phyloP scores from a whole-genome alignment of 2,113 vertebrate species.

The Mungos mungo region DNA sequence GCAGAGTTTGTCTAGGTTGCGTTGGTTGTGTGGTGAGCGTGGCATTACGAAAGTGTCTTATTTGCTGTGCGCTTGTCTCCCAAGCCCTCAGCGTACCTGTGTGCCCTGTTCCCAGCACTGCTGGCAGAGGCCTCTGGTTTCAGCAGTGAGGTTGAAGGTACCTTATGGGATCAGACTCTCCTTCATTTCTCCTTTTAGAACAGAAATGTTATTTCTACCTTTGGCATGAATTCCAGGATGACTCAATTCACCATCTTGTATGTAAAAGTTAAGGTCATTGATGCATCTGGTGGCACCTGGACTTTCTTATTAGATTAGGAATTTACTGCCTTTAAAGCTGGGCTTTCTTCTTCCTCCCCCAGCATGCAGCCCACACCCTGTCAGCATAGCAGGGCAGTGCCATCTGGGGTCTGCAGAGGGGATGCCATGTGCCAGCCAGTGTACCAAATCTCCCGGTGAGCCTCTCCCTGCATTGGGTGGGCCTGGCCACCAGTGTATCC shows the following conservation, averaged over 20 bases:
- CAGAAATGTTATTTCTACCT: neutral
- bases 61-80: rapidly evolving
- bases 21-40: too few species aligned
- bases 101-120: neutral
- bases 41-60: neutral
- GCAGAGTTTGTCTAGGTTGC: neutral
- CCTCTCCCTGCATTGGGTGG: neutral
- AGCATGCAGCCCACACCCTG: neutral
- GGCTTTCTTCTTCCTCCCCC: neutral
- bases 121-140: neutral
- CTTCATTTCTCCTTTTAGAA: conserved; percentile 13
- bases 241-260: neutral
- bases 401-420: neutral
- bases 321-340: neutral
- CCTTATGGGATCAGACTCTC: neutral
- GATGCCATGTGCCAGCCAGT: neutral
- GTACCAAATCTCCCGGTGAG: rapidly evolving
- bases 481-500: neutral
- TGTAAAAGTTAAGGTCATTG: neutral
- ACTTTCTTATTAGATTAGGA: neutral
- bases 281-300: neutral
- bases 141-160: neutral
- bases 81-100: neutral
- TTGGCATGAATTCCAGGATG: conserved; percentile 16
- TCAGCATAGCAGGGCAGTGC: neutral